A percentile compares a stretch with the other conserved stretches of the same genome.
Evolutionary conservation across 2,797 vertebrate species (phyloP).

Genomic region (Alosa sapidissima): DNA sequence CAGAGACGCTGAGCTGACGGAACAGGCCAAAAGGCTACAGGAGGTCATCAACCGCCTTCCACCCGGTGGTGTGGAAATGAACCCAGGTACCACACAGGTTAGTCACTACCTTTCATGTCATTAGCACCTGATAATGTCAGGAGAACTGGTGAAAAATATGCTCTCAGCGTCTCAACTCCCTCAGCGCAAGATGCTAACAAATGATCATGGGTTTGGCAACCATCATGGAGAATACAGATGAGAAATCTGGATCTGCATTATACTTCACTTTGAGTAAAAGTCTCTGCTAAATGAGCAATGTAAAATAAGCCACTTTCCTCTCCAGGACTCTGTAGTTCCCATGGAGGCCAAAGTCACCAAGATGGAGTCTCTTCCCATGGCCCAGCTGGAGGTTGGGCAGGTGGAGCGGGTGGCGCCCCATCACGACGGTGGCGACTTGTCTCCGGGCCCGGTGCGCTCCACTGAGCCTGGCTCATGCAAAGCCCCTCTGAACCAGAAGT

Average conservation of each 20-base stretch:
- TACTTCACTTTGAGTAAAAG: not conserved
- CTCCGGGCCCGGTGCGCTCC: constrained; percentile 21
- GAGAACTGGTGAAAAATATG: not conserved
- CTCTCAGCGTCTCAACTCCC: not conserved
- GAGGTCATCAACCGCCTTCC: constrained; percentile 52
- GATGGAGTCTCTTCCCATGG: constrained; percentile 47
- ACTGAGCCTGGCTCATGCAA: constrained; percentile 56
- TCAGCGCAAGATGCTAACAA: not conserved
- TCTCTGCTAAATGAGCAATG: not conserved
- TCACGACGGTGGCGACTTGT: constrained; percentile 3
- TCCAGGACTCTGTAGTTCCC: constrained; percentile 37
- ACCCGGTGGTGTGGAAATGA: not conserved
- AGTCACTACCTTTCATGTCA: not conserved
- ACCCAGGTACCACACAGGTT: constrained; percentile 57
- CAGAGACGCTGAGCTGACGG: constrained; percentile 54
- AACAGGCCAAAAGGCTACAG: constrained; percentile 62
- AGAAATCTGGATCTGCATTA: not conserved
- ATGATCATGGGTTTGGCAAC: not conserved
- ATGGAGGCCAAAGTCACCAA: constrained; percentile 45
- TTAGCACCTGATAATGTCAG: not conserved
- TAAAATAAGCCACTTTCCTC: not conserved
- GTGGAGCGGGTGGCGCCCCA: constrained; percentile 32
- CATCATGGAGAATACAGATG: not conserved
- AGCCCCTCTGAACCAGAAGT: constrained; percentile 62
- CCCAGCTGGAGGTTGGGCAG: constrained; percentile 43